Evolutionary conservation across 1,140 invertebrate species (phyloP).

Genomic region (Penaeus japonicus): DNA sequence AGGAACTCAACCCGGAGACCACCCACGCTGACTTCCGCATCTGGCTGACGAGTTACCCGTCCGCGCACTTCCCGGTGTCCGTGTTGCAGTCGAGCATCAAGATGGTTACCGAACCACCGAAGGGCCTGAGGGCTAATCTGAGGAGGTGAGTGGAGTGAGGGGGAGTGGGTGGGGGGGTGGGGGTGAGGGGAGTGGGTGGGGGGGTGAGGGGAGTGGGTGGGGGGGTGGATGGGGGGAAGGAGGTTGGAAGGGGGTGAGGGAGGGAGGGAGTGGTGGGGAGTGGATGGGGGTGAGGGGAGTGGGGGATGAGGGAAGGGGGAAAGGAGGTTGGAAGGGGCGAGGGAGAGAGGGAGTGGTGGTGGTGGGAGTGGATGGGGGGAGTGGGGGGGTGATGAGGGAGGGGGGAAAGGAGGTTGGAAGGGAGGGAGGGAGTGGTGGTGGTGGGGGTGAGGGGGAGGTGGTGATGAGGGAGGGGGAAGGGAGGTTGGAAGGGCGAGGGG

Average conservation of each 20-base stretch:
- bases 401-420: not conserved
- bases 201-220: no score
- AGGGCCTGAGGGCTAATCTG: constrained; percentile 68
- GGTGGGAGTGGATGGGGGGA: no score
- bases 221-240: no score
- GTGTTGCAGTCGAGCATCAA: constrained; percentile 70
- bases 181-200: no score
- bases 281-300: no score
- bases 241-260: no score
- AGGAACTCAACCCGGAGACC: constrained; percentile 65
- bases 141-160: constrained; percentile 64
- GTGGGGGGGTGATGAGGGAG: not conserved
- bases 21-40: constrained; percentile 68
- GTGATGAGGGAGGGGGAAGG: no score
- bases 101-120: constrained; percentile 70
- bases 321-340: not conserved
- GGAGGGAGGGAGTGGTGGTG: not conserved
- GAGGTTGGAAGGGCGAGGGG: no score
- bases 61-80: constrained; percentile 67
- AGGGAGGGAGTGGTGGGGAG: no score
- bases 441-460: no score
- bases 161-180: not conserved
- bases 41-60: constrained; percentile 70
- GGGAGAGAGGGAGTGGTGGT: not conserved
- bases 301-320: no score